These are phyloP conservation scores for Perizoma flavofasciatum DNA, from an alignment of 2,888 invertebrate species.

Conservation along the genomic window DNA sequence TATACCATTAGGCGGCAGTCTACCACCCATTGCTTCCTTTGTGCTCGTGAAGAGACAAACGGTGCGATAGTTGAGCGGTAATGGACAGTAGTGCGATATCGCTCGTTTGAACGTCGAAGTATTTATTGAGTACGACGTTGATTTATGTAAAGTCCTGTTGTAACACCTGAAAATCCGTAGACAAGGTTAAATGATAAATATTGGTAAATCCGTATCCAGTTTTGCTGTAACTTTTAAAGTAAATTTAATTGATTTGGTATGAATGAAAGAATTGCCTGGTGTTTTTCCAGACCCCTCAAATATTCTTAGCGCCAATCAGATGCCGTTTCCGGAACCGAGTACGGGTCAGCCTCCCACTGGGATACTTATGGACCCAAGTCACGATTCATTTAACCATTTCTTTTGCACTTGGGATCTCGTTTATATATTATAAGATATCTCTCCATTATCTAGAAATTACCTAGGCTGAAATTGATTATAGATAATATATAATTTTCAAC, in stretches of 20 bases:
- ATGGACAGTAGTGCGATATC: conserved; percentile 50
- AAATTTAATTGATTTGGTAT: conserved; percentile 12
- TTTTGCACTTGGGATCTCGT: conserved; percentile 23
- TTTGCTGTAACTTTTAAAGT: not conserved
- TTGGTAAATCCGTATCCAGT: conserved; percentile 2
- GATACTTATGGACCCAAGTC: conserved; percentile 55
- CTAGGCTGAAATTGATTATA: no score
- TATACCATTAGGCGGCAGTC: conserved; percentile 56
- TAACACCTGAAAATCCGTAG: not conserved
- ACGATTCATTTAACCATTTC: conserved; percentile 61
- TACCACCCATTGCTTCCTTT: conserved; percentile 58
- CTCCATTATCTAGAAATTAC: no score
- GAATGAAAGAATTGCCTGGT: conserved; percentile 7
- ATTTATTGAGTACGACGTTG: conserved; percentile 5
- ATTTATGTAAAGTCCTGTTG: not conserved
- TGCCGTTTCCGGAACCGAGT: conserved; percentile 20
- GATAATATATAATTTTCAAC: no score
- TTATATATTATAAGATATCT: not conserved
- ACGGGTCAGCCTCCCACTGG: conserved; percentile 47
- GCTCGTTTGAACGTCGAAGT: not conserved
- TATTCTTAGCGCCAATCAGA: conserved; percentile 28
- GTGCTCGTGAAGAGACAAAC: conserved; percentile 60
- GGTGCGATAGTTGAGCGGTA: conserved; percentile 56
- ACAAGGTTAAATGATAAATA: not conserved
- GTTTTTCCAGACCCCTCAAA: conserved; percentile 15